Base-by-base conservation (phyloP, 2,888 invertebrate genomes). In the Alentia gelatinosa region DNA sequence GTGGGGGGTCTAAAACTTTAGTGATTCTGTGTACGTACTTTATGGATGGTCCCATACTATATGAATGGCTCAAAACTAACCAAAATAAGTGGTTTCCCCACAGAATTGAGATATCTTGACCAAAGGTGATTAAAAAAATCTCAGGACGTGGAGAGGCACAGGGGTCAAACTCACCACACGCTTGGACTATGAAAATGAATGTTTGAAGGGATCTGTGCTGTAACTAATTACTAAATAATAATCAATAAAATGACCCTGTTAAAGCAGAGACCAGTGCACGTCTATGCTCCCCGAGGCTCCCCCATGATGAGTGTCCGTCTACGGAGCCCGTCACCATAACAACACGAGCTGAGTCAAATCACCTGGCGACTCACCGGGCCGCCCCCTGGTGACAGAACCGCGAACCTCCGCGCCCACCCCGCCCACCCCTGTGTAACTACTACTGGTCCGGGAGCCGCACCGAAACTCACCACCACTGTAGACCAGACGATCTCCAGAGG, bases 281-380 rank as follows among this genome's bases (percentile, higher is more conserved):
- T 79, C 79, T 79, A 79, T 15, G 37, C n/a, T 63, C 68, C 68
- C 68, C 68, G 12, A 68, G 68, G 68, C 68, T n/a, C 30, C 30
- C 30, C 68, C 26, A 30, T 3, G 33, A 68, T 68, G 68, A 68
- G 68, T 68, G 68, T 26, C 68, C 68, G 68, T 68, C 56, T 56
- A 56, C 56, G 56, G 56, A 56, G 56, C 56, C 56, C 74, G 30
- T 33, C 79, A 79, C 79, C 26, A 68, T 79, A 79, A 79, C 79
- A 37, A 35, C 37, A 79, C 39, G 79, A 23, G n/a, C 79, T 79
- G 79, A 79, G 79, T 79, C 79, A 79, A 79, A 68, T 30, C 79
- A 79, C 79, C 79, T 79, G 79, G 35, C 37, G 37, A 79, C 79
- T 35, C 79, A 35, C 79, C 39, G 9, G 7, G 9, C 3, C 63